These are phyloP conservation scores for Ceratitis capitata DNA, from an alignment of 1,140 invertebrate genomes.

Conservation along the genomic window DNA sequence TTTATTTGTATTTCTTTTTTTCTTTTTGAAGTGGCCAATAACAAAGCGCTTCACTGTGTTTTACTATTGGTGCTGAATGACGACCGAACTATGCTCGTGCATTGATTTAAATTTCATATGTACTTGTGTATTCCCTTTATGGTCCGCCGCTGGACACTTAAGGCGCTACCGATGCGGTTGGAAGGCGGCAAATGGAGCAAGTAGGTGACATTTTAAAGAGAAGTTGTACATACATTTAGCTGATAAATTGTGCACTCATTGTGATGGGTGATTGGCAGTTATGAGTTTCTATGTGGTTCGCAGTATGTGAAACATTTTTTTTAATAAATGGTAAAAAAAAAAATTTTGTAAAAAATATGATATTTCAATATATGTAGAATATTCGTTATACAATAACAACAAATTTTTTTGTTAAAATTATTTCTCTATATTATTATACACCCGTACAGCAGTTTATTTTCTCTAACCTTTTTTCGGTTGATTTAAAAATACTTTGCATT, in stretches of 20 bases:
- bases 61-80: not conserved
- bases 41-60: not conserved
- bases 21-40: not conserved
- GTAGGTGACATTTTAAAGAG: not conserved
- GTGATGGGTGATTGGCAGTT: not conserved
- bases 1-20: not conserved
- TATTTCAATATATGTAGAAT: too few relatives aligned
- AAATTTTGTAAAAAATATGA: not conserved
- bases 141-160: not conserved
- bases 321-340: not conserved
- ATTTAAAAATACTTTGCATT: not conserved
- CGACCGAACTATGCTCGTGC: not conserved
- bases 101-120: constrained; percentile 38
- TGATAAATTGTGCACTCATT: constrained; percentile 26
- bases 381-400: too few relatives aligned
- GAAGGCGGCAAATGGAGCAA: not conserved
- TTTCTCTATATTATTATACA: too few relatives aligned
- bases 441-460: too few relatives aligned
- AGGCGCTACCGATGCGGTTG: not conserved
- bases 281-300: not conserved
- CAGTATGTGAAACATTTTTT: not conserved
- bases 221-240: not conserved
- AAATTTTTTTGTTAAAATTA: too few relatives aligned
- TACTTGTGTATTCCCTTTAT: constrained; percentile 32
- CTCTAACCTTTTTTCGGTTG: not conserved